Percentiles rank a stretch among this genome's conserved stretches.
Evolutionary conservation across 2,888 invertebrate species (phyloP).

Genomic region (Nomada fucata): DNA sequence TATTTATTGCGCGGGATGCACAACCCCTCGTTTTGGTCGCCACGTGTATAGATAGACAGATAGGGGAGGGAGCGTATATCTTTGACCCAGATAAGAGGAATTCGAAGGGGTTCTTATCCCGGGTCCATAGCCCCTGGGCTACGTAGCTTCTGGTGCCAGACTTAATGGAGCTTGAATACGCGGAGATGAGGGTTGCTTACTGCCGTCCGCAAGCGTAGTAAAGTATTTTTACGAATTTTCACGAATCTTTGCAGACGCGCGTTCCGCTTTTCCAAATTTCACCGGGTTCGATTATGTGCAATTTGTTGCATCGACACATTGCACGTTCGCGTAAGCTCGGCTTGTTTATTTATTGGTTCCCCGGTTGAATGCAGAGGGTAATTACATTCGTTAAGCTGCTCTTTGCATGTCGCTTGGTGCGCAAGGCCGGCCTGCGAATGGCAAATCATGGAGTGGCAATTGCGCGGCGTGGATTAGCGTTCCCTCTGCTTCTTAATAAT

Average conservation of each 20-base stretch:
- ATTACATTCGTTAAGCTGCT: no score
- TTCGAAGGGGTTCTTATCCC: conserved; percentile 70
- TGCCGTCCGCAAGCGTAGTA: conserved; percentile 38
- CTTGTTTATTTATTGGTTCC: no score
- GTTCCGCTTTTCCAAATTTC: not conserved
- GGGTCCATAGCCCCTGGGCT: conserved; percentile 62
- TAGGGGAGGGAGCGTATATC: conserved; percentile 51
- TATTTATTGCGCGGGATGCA: conserved; percentile 60
- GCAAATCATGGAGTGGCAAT: not conserved
- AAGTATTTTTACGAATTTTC: conserved; percentile 48
- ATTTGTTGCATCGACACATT: not conserved
- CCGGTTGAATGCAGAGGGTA: no score
- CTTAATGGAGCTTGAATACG: conserved; percentile 73
- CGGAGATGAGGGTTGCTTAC: conserved; percentile 59
- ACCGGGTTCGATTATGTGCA: not conserved
- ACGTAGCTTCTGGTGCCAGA: conserved; percentile 51
- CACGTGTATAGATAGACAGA: conserved; percentile 4
- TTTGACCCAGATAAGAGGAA: conserved; percentile 73
- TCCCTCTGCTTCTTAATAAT: not conserved
- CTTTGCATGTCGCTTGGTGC: not conserved
- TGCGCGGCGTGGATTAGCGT: not conserved
- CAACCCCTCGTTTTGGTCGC: not conserved
- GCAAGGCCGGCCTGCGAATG: not conserved
- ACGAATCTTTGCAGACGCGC: conserved; percentile 32
- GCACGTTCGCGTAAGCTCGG: no score